Evolutionary conservation across 2,888 invertebrate species (phyloP), one percentile per base, ranked within the genome.

Genomic region (Frankliniella fusca): DNA sequence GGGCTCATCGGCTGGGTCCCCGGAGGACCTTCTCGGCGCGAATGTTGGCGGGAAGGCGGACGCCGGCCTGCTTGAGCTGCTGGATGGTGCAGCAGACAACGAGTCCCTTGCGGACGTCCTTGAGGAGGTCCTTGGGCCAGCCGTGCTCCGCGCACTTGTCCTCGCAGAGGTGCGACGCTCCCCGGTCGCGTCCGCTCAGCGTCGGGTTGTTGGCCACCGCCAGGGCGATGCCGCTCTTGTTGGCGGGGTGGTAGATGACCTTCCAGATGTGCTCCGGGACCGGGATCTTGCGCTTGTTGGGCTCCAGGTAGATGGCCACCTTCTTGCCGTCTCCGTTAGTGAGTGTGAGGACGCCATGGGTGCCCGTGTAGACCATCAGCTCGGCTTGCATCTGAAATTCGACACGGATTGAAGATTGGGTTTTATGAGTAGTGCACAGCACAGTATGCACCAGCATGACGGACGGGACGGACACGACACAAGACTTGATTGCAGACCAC

Each of bases 261-360:
- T 90, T 90, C 88, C 88, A 90, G 61, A 88, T 86, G 85, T 86
- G 89, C 85, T 88, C 87, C 0, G 90, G 89, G 0, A 89, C 88
- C 49, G 88, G 87, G n/a, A 90, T 84, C 83, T 87, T 86, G 12
- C 65, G 49, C 23, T 86, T 84, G 3, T 83, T 84, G 3, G 85
- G 84, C 83, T 87, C 87, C 48, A 90, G 84, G 85, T 87, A 89
- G 27, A 90, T 87, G 79, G 86, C 84, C 11, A 85, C 84, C 27
- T 83, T 82, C 38, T 86, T 85, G 12, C 86, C 86, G 38, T 87
- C 86, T 23, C 83, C 83, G 85, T 89, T 87, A 7, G 86, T 85
- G 20, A 90, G 86, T 80, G 86, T 85, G 38, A 89, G 86, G 27
- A 88, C 85, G 3, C 86, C 89, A 84, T 87, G 86, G 15, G 87